Conservation (phyloP, 2,797 vertebrate genomes). For the Hypotaenidia philippensis region DNA sequence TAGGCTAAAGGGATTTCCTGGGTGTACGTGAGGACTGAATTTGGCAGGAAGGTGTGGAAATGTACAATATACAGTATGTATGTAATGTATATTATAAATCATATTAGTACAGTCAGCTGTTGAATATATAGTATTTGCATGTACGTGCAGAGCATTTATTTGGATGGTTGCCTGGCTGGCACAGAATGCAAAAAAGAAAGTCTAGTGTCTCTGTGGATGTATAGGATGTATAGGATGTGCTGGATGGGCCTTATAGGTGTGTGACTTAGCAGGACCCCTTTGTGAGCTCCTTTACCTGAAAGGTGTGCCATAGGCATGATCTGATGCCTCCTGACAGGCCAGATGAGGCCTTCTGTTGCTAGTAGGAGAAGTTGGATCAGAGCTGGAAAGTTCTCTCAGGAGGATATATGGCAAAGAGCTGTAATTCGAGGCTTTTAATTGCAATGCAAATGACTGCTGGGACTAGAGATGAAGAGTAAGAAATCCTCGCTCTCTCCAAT, state of each 20-base stretch:
- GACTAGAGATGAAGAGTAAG: neutral
- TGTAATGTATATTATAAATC: constrained; percentile 74
- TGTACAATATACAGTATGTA: constrained; percentile 55
- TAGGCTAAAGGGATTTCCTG: constrained; percentile 55
- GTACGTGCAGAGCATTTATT: constrained; percentile 54
- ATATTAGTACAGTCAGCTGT: constrained; percentile 60
- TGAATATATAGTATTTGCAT: constrained; percentile 35
- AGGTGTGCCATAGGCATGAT: neutral
- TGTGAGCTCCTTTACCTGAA: neutral
- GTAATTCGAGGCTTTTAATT: neutral
- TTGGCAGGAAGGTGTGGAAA: constrained; percentile 64
- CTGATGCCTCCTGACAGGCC: neutral
- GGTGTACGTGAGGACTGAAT: constrained; percentile 56
- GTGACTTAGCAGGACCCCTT: neutral
- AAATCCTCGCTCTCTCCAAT: neutral
- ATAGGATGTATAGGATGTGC: neutral
- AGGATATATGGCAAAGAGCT: neutral
- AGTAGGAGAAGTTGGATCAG: neutral
- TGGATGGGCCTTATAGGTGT: neutral
- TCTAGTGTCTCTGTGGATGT: neutral
- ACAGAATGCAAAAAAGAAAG: neutral
- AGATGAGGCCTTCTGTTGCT: neutral
- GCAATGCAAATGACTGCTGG: neutral
- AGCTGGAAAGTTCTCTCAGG: neutral
- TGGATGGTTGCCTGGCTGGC: constrained; percentile 64